A percentile compares a stretch with the other conserved stretches of the same genome.
phyloP scores from a whole-genome alignment of 2,888 invertebrate genomes.

The Drosophila paranaensis region DNA sequence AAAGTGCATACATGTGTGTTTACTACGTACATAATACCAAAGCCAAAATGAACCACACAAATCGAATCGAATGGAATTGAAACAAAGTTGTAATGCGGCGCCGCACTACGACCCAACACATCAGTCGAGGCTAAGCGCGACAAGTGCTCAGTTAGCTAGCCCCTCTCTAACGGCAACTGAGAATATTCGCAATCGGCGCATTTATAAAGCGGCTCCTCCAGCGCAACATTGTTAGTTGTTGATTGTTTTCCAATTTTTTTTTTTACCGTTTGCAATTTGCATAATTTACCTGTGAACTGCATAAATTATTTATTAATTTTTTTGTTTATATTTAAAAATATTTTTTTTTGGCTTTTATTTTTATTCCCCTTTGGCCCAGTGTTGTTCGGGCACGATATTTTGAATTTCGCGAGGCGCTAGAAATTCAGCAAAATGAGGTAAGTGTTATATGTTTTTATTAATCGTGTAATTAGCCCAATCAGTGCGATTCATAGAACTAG shows the following conservation, averaged over 20 bases:
- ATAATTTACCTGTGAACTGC: constrained; percentile 3
- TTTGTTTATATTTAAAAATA: background rate
- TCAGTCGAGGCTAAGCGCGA: constrained; percentile 50
- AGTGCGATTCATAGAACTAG: background rate
- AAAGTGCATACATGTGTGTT: constrained; percentile 6
- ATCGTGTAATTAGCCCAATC: background rate
- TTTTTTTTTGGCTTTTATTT: constrained; percentile 1
- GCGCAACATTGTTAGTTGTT: constrained; percentile 6
- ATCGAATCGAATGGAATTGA: constrained; percentile 35
- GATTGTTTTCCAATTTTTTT: background rate
- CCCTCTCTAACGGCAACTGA: background rate
- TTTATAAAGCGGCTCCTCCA: constrained; percentile 14
- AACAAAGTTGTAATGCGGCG: constrained; percentile 57
- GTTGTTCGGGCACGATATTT: constrained; percentile 37
- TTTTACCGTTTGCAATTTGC: background rate
- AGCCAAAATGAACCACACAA: constrained; percentile 9
- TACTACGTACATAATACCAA: background rate
- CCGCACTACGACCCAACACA: constrained; percentile 3
- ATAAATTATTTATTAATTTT: background rate
- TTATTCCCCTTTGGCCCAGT: constrained; percentile 11
- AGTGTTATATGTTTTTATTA: constrained; percentile 24
- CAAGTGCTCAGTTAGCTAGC: constrained; percentile 46
- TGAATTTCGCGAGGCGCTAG: constrained; percentile 6
- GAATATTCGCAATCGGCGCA: constrained; percentile 10
- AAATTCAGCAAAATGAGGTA: constrained; percentile 49